Conservation (phyloP, 2,797 vertebrate species). For the Anguilla megastoma region DNA sequence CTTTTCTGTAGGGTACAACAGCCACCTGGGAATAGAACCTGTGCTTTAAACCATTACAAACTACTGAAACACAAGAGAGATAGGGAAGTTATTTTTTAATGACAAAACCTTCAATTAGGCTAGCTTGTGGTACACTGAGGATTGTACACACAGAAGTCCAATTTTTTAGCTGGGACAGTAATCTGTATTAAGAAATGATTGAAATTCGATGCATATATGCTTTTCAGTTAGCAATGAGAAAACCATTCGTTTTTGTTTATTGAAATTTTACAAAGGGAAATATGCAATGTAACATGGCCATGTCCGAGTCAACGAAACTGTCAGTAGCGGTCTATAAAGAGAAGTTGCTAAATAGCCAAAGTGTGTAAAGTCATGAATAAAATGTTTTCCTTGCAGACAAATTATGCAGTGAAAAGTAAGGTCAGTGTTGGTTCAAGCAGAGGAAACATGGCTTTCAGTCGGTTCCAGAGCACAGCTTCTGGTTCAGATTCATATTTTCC, state of each 20-base stretch:
- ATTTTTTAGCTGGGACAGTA: too few relatives aligned
- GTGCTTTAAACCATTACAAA: too few relatives aligned
- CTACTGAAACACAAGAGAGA: too few relatives aligned
- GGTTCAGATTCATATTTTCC: slow-evolving; percentile 57
- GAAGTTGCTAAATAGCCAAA: neutral
- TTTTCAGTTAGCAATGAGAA: neutral
- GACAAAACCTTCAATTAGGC: too few relatives aligned
- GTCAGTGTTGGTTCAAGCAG: slow-evolving; percentile 45
- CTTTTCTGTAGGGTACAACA: too few relatives aligned
- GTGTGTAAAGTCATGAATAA: neutral
- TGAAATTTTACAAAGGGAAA: neutral
- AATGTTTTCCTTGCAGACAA: slow-evolving; percentile 37
- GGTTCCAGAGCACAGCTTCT: slow-evolving; percentile 44
- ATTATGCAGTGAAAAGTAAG: slow-evolving; percentile 56
- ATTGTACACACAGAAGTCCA: too few relatives aligned
- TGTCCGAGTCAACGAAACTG: too few relatives aligned
- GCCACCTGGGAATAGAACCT: too few relatives aligned
- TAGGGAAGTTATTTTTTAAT: too few relatives aligned
- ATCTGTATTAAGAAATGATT: too few relatives aligned
- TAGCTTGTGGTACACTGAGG: too few relatives aligned
- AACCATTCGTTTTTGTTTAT: neutral
- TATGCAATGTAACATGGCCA: neutral
- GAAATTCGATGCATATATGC: neutral
- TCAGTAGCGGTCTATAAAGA: neutral
- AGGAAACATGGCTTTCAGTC: slow-evolving; percentile 60